Percentiles rank a stretch among this genome's conserved stretches.
Evolutionary conservation across 1,140 invertebrate genomes (phyloP).

Genomic region (Philotrypesis tridentata): DNA sequence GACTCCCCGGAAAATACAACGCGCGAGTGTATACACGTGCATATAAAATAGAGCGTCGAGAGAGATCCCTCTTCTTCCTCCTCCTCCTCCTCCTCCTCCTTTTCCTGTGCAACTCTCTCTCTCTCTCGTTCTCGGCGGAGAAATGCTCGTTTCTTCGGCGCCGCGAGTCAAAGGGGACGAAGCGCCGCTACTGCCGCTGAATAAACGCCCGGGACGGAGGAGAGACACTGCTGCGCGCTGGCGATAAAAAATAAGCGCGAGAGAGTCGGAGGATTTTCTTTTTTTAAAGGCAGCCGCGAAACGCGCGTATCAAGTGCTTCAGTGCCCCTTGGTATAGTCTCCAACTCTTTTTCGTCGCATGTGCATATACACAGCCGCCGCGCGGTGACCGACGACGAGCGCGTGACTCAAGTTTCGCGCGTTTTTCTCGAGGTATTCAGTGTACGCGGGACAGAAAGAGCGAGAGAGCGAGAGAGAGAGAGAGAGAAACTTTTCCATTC

Average conservation of each 20-base stretch:
- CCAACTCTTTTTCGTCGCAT: too few species aligned
- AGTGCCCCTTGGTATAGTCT: not conserved
- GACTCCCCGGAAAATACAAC: slow-evolving; percentile 56
- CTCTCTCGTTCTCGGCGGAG: too few species aligned
- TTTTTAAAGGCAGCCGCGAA: slow-evolving; percentile 12
- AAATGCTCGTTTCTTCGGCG: slow-evolving; percentile 49
- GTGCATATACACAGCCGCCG: too few species aligned
- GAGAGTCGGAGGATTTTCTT: not conserved
- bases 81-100: not conserved
- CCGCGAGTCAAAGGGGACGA: slow-evolving; percentile 37
- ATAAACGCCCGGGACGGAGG: slow-evolving; percentile 47
- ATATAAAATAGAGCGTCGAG: slow-evolving; percentile 14
- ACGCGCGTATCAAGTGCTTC: slow-evolving; percentile 14
- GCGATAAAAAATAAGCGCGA: slow-evolving; percentile 10
- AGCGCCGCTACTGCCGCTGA: slow-evolving; percentile 15
- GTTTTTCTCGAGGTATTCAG: not conserved
- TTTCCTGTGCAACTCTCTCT: too few species aligned
- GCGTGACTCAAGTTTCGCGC: not conserved
- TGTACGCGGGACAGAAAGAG: too few species aligned
- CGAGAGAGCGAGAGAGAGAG: not conserved
- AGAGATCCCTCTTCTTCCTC: not conserved
- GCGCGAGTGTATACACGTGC: slow-evolving; percentile 32
- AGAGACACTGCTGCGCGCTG: too few species aligned
- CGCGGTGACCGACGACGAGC: too few species aligned
- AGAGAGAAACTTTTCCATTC: not conserved